These are phyloP conservation scores for Crenichthys baileyi DNA, from an alignment of 2,797 vertebrate species.

Conservation along the genomic window DNA sequence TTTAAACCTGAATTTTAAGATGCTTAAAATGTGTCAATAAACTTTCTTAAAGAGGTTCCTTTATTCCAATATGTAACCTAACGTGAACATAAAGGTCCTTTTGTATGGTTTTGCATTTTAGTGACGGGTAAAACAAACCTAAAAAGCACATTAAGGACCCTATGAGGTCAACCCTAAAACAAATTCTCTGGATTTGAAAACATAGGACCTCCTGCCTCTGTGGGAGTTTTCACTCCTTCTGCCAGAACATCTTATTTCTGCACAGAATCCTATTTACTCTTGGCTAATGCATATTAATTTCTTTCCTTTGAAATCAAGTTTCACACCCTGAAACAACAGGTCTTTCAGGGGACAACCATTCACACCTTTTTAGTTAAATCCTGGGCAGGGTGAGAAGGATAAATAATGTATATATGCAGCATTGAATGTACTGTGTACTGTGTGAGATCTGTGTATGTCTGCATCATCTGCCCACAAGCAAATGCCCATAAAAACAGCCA, in stretches of 20 bases:
- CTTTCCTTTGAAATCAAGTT: conserved; percentile 2
- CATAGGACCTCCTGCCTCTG: neutral
- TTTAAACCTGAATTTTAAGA: neutral
- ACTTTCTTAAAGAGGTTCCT: neutral
- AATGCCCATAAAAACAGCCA: conserved; percentile 15
- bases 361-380: conserved; percentile 38
- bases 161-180: neutral
- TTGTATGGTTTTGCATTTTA: neutral
- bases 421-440: conserved; percentile 12
- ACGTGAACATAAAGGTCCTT: neutral
- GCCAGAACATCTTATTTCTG: neutral
- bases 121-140: neutral
- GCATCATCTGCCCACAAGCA: conserved; percentile 21
- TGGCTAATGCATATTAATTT: neutral
- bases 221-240: conserved; percentile 1
- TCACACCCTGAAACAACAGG: conserved; percentile 12
- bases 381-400: conserved; percentile 23
- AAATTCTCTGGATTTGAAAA: conserved; percentile 1
- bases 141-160: neutral
- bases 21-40: neutral
- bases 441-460: conserved; percentile 19
- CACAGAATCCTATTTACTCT: neutral
- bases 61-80: neutral
- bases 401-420: conserved; percentile 23
- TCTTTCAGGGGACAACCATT: conserved; percentile 20